Base-by-base conservation (phyloP, 2,888 invertebrate species). In the Cistogaster globosa region DNA sequence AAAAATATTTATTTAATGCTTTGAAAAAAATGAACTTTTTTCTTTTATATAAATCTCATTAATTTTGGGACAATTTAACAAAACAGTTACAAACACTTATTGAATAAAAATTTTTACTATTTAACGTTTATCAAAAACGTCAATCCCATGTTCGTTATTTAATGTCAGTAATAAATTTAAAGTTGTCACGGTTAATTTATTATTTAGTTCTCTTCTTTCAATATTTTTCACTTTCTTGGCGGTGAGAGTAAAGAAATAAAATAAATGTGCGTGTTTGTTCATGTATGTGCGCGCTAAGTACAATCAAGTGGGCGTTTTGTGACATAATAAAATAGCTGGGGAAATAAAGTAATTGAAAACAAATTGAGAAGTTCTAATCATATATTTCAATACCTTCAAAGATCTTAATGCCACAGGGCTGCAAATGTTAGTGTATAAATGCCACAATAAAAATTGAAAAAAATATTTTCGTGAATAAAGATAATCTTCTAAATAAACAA, bases 401-500 rank as follows among this genome's bases (percentile, higher is more conserved):
- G 2, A 14, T 58, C 12, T 36, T 76, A 14, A 18, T 36, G 48
- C 48, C 67, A 62, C 36, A 57, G 9, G 62, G 22, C 18, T 62
- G 60, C 36, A 65, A 18, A 48, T 72, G 38, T 18, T 69, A 8
- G 18, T 48, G 38, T 42, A 48, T 22, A 42, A 26, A 53, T 53
- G 9, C 3, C 26, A 26, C 38, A 1, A 12, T 8, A 36, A 53
- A 16, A 51, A 32, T 8, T 20, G 8, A n/a, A 67, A 11, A 67
- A 11, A 26, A n/a, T 60, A 18, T 36, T 38, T 36, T 20, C 42
- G 48, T 42, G 42, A 57, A 72, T 71, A 60, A 72, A 51, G 57
- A 62, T 78, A 75, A 74, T 67, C 62, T 65, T 42, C n/a, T 67
- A 62, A 80, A 80, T 81, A 76, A 72, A 84, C 63, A 74, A 76